Conservation (phyloP, 2,888 invertebrate genomes). For the Drosophila colorata region DNA sequence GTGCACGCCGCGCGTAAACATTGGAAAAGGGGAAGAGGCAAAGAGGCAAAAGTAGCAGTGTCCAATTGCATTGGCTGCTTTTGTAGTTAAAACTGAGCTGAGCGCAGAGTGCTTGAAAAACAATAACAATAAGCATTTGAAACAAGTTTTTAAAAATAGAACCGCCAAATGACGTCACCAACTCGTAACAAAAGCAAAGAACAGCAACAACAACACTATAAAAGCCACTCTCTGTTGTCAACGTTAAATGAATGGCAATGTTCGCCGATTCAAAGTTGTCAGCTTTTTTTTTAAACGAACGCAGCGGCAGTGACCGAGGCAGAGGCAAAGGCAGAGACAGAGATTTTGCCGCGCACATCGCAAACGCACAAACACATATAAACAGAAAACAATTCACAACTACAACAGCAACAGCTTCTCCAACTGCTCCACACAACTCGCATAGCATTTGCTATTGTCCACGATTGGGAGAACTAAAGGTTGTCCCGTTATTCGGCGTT, state of each 20-base stretch:
- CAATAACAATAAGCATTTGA: constrained; percentile 53
- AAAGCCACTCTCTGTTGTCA: constrained; percentile 44
- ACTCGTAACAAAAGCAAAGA: constrained; percentile 47
- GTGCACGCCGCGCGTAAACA: constrained; percentile 53
- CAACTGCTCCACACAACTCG: constrained; percentile 20
- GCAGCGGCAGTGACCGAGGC: constrained; percentile 14
- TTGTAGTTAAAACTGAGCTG: constrained; percentile 26
- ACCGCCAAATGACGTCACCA: constrained; percentile 65
- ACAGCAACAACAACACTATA: constrained; percentile 28
- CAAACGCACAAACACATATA: constrained; percentile 41
- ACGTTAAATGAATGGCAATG: constrained; percentile 48
- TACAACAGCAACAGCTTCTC: constrained; percentile 54
- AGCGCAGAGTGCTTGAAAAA: constrained; percentile 24
- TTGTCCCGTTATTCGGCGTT: not conserved
- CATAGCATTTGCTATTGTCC: not conserved
- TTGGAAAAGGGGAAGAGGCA: constrained; percentile 42
- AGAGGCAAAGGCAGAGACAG: constrained; percentile 38
- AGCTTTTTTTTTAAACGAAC: constrained; percentile 47
- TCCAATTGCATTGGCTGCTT: constrained; percentile 30
- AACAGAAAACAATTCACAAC: constrained; percentile 42
- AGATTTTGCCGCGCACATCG: constrained; percentile 69
- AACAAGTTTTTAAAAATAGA: constrained; percentile 69
- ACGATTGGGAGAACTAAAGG: not conserved
- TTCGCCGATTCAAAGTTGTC: constrained; percentile 53
- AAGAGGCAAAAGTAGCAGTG: constrained; percentile 20